These are phyloP conservation scores for Eubasilissa regina DNA, from an alignment of 1,140 invertebrate species.

Conservation along the genomic window DNA sequence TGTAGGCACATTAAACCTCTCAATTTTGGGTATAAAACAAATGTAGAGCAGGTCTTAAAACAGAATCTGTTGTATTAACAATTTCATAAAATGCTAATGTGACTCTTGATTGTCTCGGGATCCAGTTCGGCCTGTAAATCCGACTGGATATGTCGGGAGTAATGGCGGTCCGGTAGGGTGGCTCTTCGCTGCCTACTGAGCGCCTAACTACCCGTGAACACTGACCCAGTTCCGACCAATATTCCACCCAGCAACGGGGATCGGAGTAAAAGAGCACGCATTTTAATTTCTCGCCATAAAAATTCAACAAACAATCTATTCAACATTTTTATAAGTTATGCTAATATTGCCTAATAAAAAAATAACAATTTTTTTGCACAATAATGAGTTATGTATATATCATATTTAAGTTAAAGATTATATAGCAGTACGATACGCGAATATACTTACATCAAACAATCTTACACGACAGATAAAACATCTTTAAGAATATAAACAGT, in stretches of 20 bases:
- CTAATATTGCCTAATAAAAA: no score
- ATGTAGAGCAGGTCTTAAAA: background rate
- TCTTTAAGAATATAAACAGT: background rate
- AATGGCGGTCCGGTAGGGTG: slow-evolving; percentile 35
- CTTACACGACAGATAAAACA: no score
- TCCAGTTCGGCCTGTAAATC: slow-evolving; percentile 22
- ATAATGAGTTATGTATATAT: no score
- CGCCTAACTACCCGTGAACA: slow-evolving; percentile 55
- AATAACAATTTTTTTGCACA: no score
- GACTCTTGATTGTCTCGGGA: slow-evolving; percentile 24
- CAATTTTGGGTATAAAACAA: no score
- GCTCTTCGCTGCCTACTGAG: slow-evolving; percentile 16
- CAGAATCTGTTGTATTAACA: slow-evolving; percentile 17
- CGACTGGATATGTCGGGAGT: slow-evolving; percentile 24
- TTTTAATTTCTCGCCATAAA: no score
- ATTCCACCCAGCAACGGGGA: background rate
- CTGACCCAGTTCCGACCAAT: background rate
- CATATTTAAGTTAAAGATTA: no score
- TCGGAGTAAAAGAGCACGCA: background rate
- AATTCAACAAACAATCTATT: no score
- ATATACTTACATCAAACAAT: no score
- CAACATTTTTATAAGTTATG: background rate
- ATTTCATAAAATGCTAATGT: slow-evolving; percentile 36
- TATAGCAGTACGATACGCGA: no score
- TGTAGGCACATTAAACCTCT: no score